These are phyloP conservation scores for Whitmania pigra DNA, from an alignment of 1,140 invertebrate genomes.

Conservation along the genomic window DNA sequence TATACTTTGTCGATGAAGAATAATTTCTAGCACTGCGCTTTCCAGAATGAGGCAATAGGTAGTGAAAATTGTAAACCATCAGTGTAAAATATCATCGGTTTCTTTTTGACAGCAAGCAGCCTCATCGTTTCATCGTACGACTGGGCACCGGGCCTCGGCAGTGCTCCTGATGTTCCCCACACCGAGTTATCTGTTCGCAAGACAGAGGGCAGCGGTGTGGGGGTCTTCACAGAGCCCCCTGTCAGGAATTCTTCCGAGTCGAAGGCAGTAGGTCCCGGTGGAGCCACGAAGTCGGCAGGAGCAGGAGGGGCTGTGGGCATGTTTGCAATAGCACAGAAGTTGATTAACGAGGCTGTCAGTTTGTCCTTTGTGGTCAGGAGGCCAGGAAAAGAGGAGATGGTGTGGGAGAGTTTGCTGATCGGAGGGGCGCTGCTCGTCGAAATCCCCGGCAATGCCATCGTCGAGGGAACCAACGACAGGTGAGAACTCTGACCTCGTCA, in stretches of 20 bases:
- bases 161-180: slow-evolving; percentile 85
- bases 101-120: slow-evolving; percentile 26
- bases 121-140: slow-evolving; percentile 61
- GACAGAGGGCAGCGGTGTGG: slow-evolving; percentile 68
- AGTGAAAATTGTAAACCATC: background rate
- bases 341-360: background rate
- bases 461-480: slow-evolving; percentile 73
- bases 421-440: slow-evolving; percentile 69
- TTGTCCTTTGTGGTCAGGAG: slow-evolving; percentile 59
- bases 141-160: slow-evolving; percentile 95
- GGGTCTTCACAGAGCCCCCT: slow-evolving; percentile 64
- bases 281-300: background rate
- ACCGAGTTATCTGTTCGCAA: slow-evolving; percentile 53
- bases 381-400: slow-evolving; percentile 57
- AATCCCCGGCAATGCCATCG: slow-evolving; percentile 65
- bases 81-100: too few relatives aligned
- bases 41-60: background rate
- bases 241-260: slow-evolving; percentile 39
- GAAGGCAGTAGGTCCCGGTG: slow-evolving; percentile 23
- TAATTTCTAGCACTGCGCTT: background rate
- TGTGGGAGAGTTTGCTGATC: slow-evolving; percentile 69
- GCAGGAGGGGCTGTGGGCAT: background rate
- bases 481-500: slow-evolving; percentile 16
- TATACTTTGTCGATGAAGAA: background rate
- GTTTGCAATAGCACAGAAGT: background rate